A percentile compares a stretch with the other conserved stretches of the same genome.
These are phyloP conservation scores for Aix galericulata DNA, from an alignment of 2,113 vertebrate species.

Conservation along the genomic window DNA sequence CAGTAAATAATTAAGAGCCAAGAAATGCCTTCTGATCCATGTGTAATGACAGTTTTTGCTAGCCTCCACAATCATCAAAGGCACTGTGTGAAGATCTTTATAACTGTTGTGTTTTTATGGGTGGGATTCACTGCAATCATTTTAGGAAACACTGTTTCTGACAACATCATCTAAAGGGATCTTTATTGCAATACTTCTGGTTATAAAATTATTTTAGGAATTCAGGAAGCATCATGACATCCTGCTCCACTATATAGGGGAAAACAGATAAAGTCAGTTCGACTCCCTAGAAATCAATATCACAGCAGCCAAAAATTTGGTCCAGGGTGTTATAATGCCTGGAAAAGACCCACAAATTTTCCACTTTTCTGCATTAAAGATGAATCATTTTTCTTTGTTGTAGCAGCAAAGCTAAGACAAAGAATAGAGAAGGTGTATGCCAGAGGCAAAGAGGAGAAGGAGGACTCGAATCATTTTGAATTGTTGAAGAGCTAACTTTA, in stretches of 20 bases:
- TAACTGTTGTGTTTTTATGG: slow-evolving; percentile 9
- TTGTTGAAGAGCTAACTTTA: slow-evolving; percentile 24
- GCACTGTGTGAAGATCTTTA: not conserved
- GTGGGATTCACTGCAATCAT: not conserved
- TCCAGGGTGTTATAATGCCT: slow-evolving; percentile 12
- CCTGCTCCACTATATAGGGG: not conserved
- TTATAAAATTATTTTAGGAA: slow-evolving; percentile 34
- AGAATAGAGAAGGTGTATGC: slow-evolving; percentile 53
- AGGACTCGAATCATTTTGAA: slow-evolving; percentile 14
- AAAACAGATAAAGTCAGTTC: slow-evolving; percentile 25
- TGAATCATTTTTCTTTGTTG: slow-evolving; percentile 70
- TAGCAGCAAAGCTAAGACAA: slow-evolving; percentile 40
- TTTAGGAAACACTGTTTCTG: not conserved
- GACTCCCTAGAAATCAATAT: slow-evolving; percentile 26
- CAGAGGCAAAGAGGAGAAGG: not conserved
- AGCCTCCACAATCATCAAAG: slow-evolving; percentile 4
- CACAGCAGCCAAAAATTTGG: not conserved
- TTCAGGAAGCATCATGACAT: slow-evolving; percentile 21
- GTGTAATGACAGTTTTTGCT: not conserved
- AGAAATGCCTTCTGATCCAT: not conserved
- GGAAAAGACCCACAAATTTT: slow-evolving; percentile 63
- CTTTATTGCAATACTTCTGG: not conserved
- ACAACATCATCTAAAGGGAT: not conserved
- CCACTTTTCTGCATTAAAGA: not conserved
- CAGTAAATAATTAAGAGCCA: not conserved